Percentiles rank a stretch among this genome's conserved stretches.
These are phyloP conservation scores for Tricholauxania praeusta DNA, from an alignment of 2,888 invertebrate genomes.

Conservation along the genomic window DNA sequence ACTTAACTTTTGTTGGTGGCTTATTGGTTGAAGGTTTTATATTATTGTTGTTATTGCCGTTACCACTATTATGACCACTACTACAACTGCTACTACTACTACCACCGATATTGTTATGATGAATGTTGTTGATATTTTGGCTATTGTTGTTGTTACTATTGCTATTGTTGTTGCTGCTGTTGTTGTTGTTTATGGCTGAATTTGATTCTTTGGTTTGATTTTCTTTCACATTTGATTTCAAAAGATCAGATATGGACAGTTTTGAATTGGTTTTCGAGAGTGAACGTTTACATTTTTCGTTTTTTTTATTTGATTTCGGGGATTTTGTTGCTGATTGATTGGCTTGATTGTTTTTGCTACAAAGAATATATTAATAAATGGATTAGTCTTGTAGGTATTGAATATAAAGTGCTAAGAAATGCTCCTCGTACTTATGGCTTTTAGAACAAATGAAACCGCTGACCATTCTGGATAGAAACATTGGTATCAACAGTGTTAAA, in stretches of 20 bases:
- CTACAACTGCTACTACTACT: neutral
- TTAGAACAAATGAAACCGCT: slow-evolving; percentile 45
- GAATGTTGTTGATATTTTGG: neutral
- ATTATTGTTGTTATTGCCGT: slow-evolving; percentile 1
- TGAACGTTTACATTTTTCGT: slow-evolving; percentile 43
- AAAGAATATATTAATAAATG: neutral
- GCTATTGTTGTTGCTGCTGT: neutral
- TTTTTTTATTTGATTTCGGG: slow-evolving; percentile 43
- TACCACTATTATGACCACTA: slow-evolving; percentile 13
- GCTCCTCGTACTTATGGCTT: slow-evolving; percentile 40
- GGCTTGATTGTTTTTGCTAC: slow-evolving; percentile 34
- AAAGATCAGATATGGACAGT: slow-evolving; percentile 36
- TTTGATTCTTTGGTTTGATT: slow-evolving; percentile 1
- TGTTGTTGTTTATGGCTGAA: slow-evolving; percentile 4
- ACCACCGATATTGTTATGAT: neutral
- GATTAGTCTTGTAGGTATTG: neutral
- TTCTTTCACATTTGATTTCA: slow-evolving; percentile 36
- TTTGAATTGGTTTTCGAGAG: slow-evolving; percentile 43
- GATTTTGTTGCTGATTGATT: slow-evolving; percentile 33
- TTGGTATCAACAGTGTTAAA: slow-evolving; percentile 31
- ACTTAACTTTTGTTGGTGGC: slow-evolving; percentile 47
- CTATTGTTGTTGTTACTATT: slow-evolving; percentile 1
- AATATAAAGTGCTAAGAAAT: neutral
- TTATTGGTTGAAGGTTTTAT: slow-evolving; percentile 14
- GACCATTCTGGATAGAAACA: slow-evolving; percentile 49